Percentiles rank a stretch among this genome's conserved stretches.
These are phyloP conservation scores for Pararge aegeria DNA, from an alignment of 1,140 invertebrate species.

Conservation along the genomic window DNA sequence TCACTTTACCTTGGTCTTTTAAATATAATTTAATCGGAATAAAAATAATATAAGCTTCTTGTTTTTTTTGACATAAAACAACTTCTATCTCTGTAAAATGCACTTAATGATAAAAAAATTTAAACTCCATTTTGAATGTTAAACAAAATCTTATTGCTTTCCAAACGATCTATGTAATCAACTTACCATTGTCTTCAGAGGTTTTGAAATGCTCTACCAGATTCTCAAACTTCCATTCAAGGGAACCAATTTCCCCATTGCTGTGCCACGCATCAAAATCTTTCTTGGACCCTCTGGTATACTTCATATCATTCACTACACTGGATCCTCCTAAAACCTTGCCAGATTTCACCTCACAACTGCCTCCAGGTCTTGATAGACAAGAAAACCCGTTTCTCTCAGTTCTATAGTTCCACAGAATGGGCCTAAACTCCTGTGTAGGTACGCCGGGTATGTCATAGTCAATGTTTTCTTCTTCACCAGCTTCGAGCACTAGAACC, in stretches of 20 bases:
- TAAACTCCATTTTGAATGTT: no score
- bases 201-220: slow-evolving; percentile 79
- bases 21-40: no score
- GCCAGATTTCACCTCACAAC: slow-evolving; percentile 77
- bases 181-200: slow-evolving; percentile 78
- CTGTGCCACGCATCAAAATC: slow-evolving; percentile 81
- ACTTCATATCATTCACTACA: slow-evolving; percentile 80
- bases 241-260: slow-evolving; percentile 69
- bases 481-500: slow-evolving; percentile 73
- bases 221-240: slow-evolving; percentile 79
- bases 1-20: no score
- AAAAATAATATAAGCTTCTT: no score
- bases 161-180: no score
- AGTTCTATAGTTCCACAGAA: slow-evolving; percentile 69
- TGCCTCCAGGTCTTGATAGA: slow-evolving; percentile 61
- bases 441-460: slow-evolving; percentile 68
- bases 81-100: no score
- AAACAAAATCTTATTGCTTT: no score
- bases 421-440: slow-evolving; percentile 60
- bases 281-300: slow-evolving; percentile 75
- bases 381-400: slow-evolving; percentile 68
- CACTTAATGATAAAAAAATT: no score
- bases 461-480: slow-evolving; percentile 72
- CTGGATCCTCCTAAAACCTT: slow-evolving; percentile 81
- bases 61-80: no score